Evolutionary conservation across 2,113 vertebrate genomes (phyloP), one percentile per base, ranked within the genome.

Genomic region (Sapajus apella): DNA sequence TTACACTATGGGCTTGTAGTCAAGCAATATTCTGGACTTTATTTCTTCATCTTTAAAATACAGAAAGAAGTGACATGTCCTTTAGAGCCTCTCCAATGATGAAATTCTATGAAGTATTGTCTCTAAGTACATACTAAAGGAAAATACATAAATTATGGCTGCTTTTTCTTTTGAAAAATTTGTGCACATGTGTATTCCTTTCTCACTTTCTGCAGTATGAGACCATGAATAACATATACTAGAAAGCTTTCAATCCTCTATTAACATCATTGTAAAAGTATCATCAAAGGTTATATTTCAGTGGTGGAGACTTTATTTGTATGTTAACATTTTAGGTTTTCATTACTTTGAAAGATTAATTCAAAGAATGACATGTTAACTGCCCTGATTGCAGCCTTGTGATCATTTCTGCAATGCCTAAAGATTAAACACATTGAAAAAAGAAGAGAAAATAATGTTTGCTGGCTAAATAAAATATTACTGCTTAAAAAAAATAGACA

Each of bases 261-360:
- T 93, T 92, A 93, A 93, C 4, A 55, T 21, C 10, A 5, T 9
- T 79, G 0, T 92, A 76, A 89, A 93, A 93, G 27, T 50, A 93
- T 86, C 68, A 88, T 27, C 83, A 95, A 68, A 85, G 27, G 6
- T 90, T 89, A 85, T 72, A 37, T 55, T 87, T 93, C 76, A 79
- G 35, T 70, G 47, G 35, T 45, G 1, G 50, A 68, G 17, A 76
- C 16, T 64, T 85, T 90, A 86, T 91, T 95, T 75, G 4, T 81
- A 55, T 25, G 70, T 73, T 85, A 96, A 92, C 32, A 92, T 88
- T 83, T 97, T 68, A 93, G 30, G 45, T 80, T 93, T 95, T 94
- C 95, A 80, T 86, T 56, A 58, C 5, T 86, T 91, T 86, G 47
- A 91, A 89, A 86, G 23, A 2, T 72, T 94, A 77, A 95, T 81